phyloP scores from a whole-genome alignment of 2,888 invertebrate species.

The Andrena chrysosceles region DNA sequence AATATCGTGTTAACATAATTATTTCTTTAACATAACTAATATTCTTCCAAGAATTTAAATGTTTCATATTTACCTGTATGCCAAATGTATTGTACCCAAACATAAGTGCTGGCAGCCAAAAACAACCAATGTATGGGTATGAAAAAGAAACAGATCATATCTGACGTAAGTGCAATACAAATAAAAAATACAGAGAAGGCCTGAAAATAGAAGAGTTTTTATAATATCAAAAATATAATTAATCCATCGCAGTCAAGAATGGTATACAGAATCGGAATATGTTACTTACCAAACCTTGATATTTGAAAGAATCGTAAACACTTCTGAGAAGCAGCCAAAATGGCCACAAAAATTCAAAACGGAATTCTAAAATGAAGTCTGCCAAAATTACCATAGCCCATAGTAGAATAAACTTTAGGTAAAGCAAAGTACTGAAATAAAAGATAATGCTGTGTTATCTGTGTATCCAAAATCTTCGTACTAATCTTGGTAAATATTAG shows the following conservation, averaged over 20 bases:
- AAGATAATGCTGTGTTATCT: slow-evolving; percentile 46
- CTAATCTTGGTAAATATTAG: neutral
- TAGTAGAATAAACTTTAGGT: slow-evolving; percentile 97
- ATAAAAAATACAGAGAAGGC: slow-evolving; percentile 99
- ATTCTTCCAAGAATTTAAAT: neutral
- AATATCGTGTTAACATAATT: slow-evolving; percentile 13
- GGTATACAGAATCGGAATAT: neutral
- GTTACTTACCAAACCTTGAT: slow-evolving; percentile 96
- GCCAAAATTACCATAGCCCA: slow-evolving; percentile 98
- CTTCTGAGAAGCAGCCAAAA: slow-evolving; percentile 98
- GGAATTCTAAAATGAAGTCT: slow-evolving; percentile 98
- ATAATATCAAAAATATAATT: slow-evolving; percentile 1
- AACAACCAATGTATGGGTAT: slow-evolving; percentile 99
- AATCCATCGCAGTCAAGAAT: neutral
- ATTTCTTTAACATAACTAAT: neutral
- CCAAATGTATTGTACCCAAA: slow-evolving; percentile 99
- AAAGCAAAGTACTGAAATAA: slow-evolving; percentile 94
- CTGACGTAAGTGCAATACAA: slow-evolving; percentile 98
- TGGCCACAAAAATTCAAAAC: slow-evolving; percentile 99
- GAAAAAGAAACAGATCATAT: slow-evolving; percentile 99
- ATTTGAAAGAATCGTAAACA: slow-evolving; percentile 98
- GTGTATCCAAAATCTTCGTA: neutral
- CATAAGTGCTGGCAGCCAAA: slow-evolving; percentile 99
- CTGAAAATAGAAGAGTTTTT: slow-evolving; percentile 86
- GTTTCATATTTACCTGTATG: slow-evolving; percentile 91